A percentile compares a stretch with the other conserved stretches of the same genome.
Evolutionary conservation across 2,797 vertebrate genomes (phyloP).

Genomic region (Spinus pinus): DNA sequence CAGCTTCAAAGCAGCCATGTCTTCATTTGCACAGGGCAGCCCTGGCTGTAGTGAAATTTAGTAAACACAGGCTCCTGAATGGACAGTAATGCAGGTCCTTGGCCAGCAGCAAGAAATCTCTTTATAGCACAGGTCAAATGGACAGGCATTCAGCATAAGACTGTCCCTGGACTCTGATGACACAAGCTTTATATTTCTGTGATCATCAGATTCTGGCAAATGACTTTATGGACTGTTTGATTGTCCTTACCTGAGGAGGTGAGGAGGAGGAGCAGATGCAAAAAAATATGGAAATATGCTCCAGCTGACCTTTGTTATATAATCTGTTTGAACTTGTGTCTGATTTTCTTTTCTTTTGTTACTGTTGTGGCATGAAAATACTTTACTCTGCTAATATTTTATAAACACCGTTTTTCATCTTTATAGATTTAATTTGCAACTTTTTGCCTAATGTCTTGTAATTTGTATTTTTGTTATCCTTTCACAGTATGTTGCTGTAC

Average conservation of each 20-base stretch:
- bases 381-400: neutral
- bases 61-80: neutral
- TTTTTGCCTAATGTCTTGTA: neutral
- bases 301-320: neutral
- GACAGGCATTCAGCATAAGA: neutral
- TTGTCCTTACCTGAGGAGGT: neutral
- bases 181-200: neutral
- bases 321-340: neutral
- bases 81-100: neutral
- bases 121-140: neutral
- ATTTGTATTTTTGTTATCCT: neutral
- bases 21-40: constrained; percentile 33
- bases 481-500: neutral
- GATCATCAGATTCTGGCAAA: neutral
- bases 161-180: neutral
- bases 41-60: constrained; percentile 38
- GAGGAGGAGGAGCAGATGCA: neutral
- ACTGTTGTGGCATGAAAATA: neutral
- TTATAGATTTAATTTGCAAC: neutral
- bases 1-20: constrained; percentile 50
- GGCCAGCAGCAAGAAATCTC: neutral
- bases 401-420: neutral
- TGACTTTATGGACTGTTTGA: neutral
- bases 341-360: neutral
- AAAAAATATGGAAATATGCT: neutral